A percentile compares a stretch with the other conserved stretches of the same genome.
Evolutionary conservation across 30 jellyfish, hydroid and myxozoan genomes (phyloP).

Genomic region (Nemopilema nomurai): DNA sequence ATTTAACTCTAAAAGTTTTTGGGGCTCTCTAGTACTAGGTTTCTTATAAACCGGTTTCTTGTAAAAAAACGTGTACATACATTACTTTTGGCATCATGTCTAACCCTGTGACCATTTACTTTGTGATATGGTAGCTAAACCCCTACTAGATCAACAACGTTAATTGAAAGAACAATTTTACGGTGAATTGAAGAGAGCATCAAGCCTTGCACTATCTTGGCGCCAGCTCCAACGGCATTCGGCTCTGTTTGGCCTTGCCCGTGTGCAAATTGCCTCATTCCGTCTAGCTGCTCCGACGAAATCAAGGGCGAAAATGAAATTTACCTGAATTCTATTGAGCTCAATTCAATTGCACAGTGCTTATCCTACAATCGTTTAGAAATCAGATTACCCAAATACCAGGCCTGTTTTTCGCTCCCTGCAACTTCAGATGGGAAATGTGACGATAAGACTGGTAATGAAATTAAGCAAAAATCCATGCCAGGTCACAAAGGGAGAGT

Average conservation of each 20-base stretch:
- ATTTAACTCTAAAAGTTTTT: too few relatives aligned
- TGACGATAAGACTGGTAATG: slow-evolving; percentile 2
- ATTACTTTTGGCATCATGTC: too few relatives aligned
- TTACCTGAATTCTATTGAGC: neutral
- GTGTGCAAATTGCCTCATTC: neutral
- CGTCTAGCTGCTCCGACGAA: neutral
- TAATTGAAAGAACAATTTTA: too few relatives aligned
- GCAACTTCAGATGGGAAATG: neutral
- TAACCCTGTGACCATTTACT: too few relatives aligned
- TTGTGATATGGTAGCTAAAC: too few relatives aligned
- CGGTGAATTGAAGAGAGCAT: neutral
- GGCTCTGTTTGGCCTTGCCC: neutral
- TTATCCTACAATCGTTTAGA: neutral
- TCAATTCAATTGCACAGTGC: slow-evolving; percentile 7
- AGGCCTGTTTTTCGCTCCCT: neutral
- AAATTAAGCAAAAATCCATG: slow-evolving; percentile 4
- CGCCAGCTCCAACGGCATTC: neutral
- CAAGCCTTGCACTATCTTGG: neutral
- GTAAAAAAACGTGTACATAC: too few relatives aligned
- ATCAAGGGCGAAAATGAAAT: neutral
- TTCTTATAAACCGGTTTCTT: too few relatives aligned
- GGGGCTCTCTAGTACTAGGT: too few relatives aligned
- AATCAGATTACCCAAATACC: slow-evolving; percentile 4
- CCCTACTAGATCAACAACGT: too few relatives aligned
- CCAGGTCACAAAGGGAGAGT: slow-evolving; percentile 3